Base-by-base conservation (phyloP, 2,888 invertebrate species). In the Agrochola lota region DNA sequence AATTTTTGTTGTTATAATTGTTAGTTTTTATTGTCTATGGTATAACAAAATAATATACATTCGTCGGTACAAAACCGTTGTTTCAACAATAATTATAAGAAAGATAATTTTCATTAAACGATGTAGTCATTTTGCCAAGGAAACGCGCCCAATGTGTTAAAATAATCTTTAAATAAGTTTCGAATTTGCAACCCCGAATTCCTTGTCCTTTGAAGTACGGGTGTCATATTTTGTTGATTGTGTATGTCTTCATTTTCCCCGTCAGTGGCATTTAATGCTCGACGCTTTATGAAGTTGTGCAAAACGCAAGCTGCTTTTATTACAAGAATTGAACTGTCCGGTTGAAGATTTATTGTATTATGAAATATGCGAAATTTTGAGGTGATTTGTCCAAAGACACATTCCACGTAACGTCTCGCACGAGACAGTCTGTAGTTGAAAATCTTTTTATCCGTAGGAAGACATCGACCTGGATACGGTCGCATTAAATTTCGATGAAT, bases 71-170 rank as follows among this genome's bases (percentile, higher is more conserved):
- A 74, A 80, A 80, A 80, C 77, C 74, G 71, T 80, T 80, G 77
- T 77, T 80, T 77, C 30, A 67, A 75, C 75, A 75, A 40, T 75
- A 80, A 80, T 80, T 76, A 74, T 80, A 80, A 30, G 80, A 80
- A 78, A 78, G 74, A 81, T 78, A 68, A 81, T 74, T 81, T 81
- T 81, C 55, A 60, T 78, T 81, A 81, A 78, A 81, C 72, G 78
- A 81, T 81, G 78, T 81, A 81, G 75, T 78, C 78, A 81, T 81
- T 78, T 81, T 81, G 81, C 78, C 80, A 77, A 74, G 71, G 74
- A 77, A 77, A 68, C 73, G 77, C 80, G 74, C 81, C 71, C 69
- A 78, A 75, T 78, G 64, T 78, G 74, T 83, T 83, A 80, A 83
- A 83, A 77, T 83, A 80, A 78, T 80, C 72, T 74, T 80, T 74